Percentiles rank a stretch among this genome's conserved stretches.
phyloP scores from a whole-genome alignment of 2,113 vertebrate genomes.

The Sula dactylatra region DNA sequence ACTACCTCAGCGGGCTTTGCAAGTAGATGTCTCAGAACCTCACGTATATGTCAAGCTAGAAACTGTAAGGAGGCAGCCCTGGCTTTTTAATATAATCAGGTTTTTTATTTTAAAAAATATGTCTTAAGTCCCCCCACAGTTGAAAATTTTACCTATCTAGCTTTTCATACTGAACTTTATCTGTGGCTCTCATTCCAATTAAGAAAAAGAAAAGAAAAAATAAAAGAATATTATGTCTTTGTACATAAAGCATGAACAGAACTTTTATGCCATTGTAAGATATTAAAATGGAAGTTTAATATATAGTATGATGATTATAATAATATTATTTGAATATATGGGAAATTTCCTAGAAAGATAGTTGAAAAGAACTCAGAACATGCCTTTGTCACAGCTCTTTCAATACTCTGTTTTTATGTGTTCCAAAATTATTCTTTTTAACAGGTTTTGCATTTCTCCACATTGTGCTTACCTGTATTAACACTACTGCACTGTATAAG shows the following conservation, averaged over 20 bases:
- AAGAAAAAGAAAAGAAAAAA: not conserved
- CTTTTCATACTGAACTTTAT: not conserved
- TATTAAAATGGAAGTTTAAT: not conserved
- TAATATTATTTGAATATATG: not conserved
- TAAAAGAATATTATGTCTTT: not conserved
- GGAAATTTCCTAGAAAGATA: not conserved
- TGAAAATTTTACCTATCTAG: not conserved
- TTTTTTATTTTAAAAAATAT: not conserved
- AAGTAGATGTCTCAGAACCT: not conserved
- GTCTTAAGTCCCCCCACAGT: not conserved
- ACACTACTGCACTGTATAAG: not conserved
- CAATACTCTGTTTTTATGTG: not conserved
- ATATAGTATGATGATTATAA: not conserved
- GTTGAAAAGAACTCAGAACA: not conserved
- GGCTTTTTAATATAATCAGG: not conserved
- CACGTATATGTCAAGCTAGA: not conserved
- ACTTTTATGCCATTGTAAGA: not conserved
- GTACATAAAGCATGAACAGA: not conserved
- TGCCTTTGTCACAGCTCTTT: not conserved
- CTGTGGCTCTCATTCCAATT: not conserved
- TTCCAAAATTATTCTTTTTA: not conserved
- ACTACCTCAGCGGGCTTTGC: not conserved
- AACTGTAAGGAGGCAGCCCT: not conserved
- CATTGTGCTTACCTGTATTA: not conserved
- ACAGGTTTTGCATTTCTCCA: not conserved